Conservation (phyloP, 2,888 invertebrate genomes). For the Galeruca laticollis region DNA sequence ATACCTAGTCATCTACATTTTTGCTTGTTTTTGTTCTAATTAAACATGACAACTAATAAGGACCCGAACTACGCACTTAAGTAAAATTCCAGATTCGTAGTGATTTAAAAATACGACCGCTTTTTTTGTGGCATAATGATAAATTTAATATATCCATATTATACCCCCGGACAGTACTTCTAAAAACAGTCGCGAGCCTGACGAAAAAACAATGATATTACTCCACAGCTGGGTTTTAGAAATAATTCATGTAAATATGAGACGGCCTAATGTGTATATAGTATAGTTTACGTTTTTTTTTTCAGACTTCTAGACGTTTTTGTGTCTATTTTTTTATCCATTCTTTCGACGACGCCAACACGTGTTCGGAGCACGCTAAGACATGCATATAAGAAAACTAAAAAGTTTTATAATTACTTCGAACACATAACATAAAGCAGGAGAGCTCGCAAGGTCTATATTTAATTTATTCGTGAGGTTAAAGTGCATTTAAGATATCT, state of each 20-base stretch:
- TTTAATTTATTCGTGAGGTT: constrained; percentile 40
- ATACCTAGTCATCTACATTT: too few relatives aligned
- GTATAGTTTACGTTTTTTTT: constrained; percentile 48
- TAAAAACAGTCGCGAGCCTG: constrained; percentile 55
- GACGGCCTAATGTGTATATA: constrained; percentile 45
- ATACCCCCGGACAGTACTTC: constrained; percentile 51
- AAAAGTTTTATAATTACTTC: constrained; percentile 37
- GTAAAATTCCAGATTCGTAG: constrained; percentile 30
- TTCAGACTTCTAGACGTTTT: constrained; percentile 48
- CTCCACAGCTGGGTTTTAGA: constrained; percentile 53
- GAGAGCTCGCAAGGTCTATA: constrained; percentile 42
- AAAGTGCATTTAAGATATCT: constrained; percentile 28
- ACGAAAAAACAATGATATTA: constrained; percentile 53
- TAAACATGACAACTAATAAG: too few relatives aligned
- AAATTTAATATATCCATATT: constrained; percentile 27
- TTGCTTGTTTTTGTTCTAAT: too few relatives aligned
- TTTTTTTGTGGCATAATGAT: constrained; percentile 13
- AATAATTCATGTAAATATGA: constrained; percentile 53
- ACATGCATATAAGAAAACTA: constrained; percentile 37
- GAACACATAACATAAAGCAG: constrained; percentile 25
- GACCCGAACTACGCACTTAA: constrained; percentile 1
- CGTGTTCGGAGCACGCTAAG: constrained; percentile 50
- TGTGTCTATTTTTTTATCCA: constrained; percentile 44
- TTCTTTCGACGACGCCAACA: constrained; percentile 41
- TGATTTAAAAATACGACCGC: constrained; percentile 31